Evolutionary conservation across 2,888 invertebrate genomes (phyloP), one percentile per base, ranked within the genome.

Genomic region (Heteropelma amictum): DNA sequence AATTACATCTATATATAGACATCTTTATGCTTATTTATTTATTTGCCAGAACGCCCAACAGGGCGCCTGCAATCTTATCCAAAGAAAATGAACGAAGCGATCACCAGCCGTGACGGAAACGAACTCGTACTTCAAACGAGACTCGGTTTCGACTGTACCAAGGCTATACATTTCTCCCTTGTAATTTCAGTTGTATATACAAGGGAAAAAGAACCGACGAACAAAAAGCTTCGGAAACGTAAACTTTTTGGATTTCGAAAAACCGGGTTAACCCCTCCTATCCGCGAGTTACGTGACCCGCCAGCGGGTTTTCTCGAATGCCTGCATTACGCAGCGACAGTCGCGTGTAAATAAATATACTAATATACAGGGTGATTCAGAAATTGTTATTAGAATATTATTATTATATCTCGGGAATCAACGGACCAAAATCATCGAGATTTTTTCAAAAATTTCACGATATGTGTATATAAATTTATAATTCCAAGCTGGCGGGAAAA

Each of bases 61-160:
- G 38, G 74, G 70, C 65, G 74, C 70, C 70, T 49, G 65, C 60
- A 67, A 70, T 75, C 74, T 75, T 70, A 70, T 75, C 70, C 61
- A 47, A 61, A 40, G 56, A 56, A 38, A 69, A 65, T 38, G 53
- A 40, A 26, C 70, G 64, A 70, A 65, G 74, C 70, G 49, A 65
- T 75, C 74, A 61, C 74, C 42, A 61, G 35, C 74, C 74, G 74
- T 75, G 74, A 75, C 74, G 70, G 65, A 33, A 75, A 70, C 70
- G 54, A 75, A 65, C 69, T 74, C 19, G 60, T 42, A 60, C 58
- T 45, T 33, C 45, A 49, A 28, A 63, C 19, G 30, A 23, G 33
- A 54, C 53, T 65, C 53, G 64, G 64, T 47, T 67, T 38, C 26
- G 23, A 38, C 38, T 33, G 35, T 26, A 28, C 58, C 19, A 10